Base-by-base conservation (phyloP, 2,888 invertebrate genomes). In the Caenorhabditis zanzibari region DNA sequence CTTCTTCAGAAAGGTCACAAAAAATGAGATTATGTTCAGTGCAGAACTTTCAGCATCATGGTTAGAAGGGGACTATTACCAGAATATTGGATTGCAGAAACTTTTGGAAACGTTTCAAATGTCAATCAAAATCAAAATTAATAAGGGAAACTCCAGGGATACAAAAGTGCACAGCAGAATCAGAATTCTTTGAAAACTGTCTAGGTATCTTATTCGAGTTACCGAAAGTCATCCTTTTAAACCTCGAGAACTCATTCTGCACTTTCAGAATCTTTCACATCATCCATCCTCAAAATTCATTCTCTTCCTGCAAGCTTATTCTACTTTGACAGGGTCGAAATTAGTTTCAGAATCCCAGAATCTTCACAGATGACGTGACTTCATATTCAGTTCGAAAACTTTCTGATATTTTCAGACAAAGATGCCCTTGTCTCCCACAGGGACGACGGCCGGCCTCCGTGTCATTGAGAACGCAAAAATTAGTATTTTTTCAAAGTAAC, bases 401-500 rank as follows among this genome's bases (percentile, higher is more conserved):
- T 52, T 19, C 35, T 32, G 22, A 66, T 63, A 63, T 49, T 66
- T 66, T 12, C 49, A 66, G 49, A 64, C 14, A 6, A 16, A 52
- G 32, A 14, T 49, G 66, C n/a, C 66, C 66, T 66, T 66, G 66
- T 66, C 35, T 68, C 68, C 52, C 68, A 54, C 54, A 68, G 54
- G 68, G 38, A 41, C 54, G 52, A 22, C 52, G 22, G 22, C 32
- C 49, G 10, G 19, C 35, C 66, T 49, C 35, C 52, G 54, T 68
- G 68, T 38, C 52, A 68, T 35, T 14, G 9, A 72, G 59, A 59
- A 47, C 58, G 54, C 63, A 74, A 63, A 63, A 74, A 74, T 64
- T 54, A 63, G 64, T 32, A 54, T 52, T 64, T 49, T 61, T 52
- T 28, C 9, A 75, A 71, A 79, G 68, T 73, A 73, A 80, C 73